phyloP scores from a whole-genome alignment of 2,113 vertebrate species.

The Copsychus sechellarum region DNA sequence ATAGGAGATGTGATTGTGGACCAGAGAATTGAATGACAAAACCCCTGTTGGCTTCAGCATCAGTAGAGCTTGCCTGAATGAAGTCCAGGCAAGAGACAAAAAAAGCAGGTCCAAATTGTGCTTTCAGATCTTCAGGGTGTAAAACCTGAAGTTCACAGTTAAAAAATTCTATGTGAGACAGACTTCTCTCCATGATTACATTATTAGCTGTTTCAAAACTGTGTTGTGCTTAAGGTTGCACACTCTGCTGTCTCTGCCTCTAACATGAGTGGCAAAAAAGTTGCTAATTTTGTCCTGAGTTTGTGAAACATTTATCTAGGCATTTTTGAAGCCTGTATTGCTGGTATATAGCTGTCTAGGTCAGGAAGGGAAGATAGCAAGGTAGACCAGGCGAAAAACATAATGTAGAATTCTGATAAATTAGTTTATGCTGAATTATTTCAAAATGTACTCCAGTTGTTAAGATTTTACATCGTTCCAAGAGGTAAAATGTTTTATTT shows the following conservation, averaged over 20 bases:
- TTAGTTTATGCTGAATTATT: neutral
- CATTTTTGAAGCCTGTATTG: neutral
- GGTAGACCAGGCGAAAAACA: neutral
- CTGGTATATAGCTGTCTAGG: neutral
- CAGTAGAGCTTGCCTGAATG: neutral
- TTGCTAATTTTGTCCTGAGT: neutral
- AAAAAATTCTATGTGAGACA: neutral
- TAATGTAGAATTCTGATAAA: accelerated
- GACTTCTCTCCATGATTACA: neutral
- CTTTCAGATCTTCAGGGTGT: neutral
- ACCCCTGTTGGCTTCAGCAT: neutral
- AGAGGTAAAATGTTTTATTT: neutral
- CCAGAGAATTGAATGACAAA: neutral
- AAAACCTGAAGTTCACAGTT: neutral
- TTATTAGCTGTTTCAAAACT: neutral
- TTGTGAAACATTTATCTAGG: neutral
- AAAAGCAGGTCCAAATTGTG: neutral
- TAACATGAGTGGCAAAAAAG: neutral
- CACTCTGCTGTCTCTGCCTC: accelerated
- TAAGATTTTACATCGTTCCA: neutral
- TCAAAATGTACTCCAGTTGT: neutral
- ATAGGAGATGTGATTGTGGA: neutral
- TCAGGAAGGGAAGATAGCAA: neutral
- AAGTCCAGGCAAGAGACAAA: neutral
- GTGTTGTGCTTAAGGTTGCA: neutral